Conservation (phyloP, 2,888 invertebrate species). For the Melanophora roralis region DNA sequence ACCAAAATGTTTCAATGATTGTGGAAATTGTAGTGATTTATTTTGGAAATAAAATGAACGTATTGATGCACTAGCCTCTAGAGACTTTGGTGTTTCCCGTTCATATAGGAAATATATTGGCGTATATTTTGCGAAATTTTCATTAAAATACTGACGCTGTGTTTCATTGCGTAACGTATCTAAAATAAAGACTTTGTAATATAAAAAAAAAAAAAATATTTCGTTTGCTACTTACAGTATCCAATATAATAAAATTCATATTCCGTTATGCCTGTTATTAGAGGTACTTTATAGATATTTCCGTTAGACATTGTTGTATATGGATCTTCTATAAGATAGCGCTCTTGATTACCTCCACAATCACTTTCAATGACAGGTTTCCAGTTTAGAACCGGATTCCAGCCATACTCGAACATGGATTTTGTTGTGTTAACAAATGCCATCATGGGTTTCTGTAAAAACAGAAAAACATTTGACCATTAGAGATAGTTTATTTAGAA, state of each 20-base stretch:
- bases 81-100: slow-evolving; percentile 71
- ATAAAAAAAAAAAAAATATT: slow-evolving; percentile 39
- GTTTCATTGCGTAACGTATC: slow-evolving; percentile 79
- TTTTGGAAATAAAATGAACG: slow-evolving; percentile 67
- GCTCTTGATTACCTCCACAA: slow-evolving; percentile 79
- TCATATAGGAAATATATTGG: slow-evolving; percentile 76
- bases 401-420: slow-evolving; percentile 72
- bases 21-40: slow-evolving; percentile 55
- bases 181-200: slow-evolving; percentile 65
- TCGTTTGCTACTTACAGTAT: slow-evolving; percentile 76
- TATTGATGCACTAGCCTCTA: slow-evolving; percentile 67
- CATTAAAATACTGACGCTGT: slow-evolving; percentile 71
- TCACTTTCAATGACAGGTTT: slow-evolving; percentile 82
- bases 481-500: too few species aligned
- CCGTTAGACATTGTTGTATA: slow-evolving; percentile 79
- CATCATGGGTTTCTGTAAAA: slow-evolving; percentile 66
- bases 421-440: slow-evolving; percentile 68
- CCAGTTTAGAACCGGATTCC: slow-evolving; percentile 78
- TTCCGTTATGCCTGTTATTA: slow-evolving; percentile 81
- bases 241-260: slow-evolving; percentile 82
- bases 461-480: neutral
- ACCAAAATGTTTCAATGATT: slow-evolving; percentile 67
- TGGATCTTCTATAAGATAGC: slow-evolving; percentile 81
- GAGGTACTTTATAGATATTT: slow-evolving; percentile 80
- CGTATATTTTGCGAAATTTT: slow-evolving; percentile 68